Evolutionary conservation across 2,113 vertebrate genomes (phyloP), one percentile per base, ranked within the genome.

Genomic region (Grammomys surdaster): DNA sequence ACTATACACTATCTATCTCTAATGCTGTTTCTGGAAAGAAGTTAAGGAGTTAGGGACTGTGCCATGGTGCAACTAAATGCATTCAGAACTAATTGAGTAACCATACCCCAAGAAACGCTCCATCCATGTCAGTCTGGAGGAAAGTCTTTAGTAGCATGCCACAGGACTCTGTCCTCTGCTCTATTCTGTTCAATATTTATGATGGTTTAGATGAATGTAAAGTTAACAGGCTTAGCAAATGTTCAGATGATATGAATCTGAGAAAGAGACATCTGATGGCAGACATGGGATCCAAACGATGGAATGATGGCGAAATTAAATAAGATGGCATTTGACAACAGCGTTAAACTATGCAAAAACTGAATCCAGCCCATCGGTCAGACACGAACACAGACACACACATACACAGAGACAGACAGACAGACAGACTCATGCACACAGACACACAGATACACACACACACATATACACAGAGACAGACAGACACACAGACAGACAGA

Each of bases 151-250:
- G 97, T 70, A 92, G 82, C 81, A 93, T 77, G 58, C 86, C 93
- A 97, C 86, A 91, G 89, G 87, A 60, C 91, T 97, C 89, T 96
- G 87, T 97, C 92, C 89, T 96, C 95, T 96, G 89, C 54, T 97
- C 95, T 95, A 91, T 81, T 82, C 69, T 97, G 78, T 93, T 94
- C 93, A 93, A 90, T 72, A 90, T 90, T 88, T 96, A 95, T 96
- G 86, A 69, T 94, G 87, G 77, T 91, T 96, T 98, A 84, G 97
- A 92, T 97, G 92, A 80, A 82, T 80, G 90, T 73, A 96, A 89
- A 94, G 76, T 96, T 90, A 95, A 93, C 88, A 96, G 95, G 43
- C 72, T 95, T 96, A 95, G 82, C 87, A 88, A 80, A 91, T 67
- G 89, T 90, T 96, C 94, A 93, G 76, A 80, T 88, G 92, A 92